Base-by-base conservation (phyloP, 2,797 vertebrate genomes). In the Cryptoprocta ferox region DNA sequence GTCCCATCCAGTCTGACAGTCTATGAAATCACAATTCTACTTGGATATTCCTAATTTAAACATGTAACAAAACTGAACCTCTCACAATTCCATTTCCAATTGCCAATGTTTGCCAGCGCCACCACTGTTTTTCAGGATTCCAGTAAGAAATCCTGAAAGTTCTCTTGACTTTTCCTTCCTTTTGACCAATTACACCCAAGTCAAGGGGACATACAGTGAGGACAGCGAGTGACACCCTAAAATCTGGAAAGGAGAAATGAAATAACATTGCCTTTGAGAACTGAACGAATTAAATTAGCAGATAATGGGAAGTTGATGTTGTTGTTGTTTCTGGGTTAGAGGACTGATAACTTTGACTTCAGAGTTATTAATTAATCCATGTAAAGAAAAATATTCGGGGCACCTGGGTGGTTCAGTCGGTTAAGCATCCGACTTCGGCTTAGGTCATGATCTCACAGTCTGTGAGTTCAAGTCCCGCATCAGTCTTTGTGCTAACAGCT, bases 1-100 rank as follows among this genome's bases (percentile, higher is more conserved):
- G n/a, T 73, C 32, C 35, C 19, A 68, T 84, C 13, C 18, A 87
- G 42, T 35, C 10, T 80, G 56, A 83, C 30, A 93, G 48, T 73
- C 70, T 73, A 53, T 66, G 63, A 95, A 94, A 93, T 88, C 50
- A 39, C 61, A 91, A 24, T 71, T 96, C 7, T 82, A 35, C n/a
- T 81, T 78, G 14, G 30, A 94, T 81, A 50, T 86, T 71, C 63
- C 18, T 35, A 45, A 37, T 37, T 45, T 94, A 76, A 90, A 71
- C 39, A 92, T 84, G 21, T 37, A 93, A 91, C 28, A 92, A 79
- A 75, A 83, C 15, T 12, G 32, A 94, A 76, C 35, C 24, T 97
- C 26, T 92, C 35, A 26, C 13, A 84, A 28, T 30, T 68, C 32
- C n/a, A 37, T 24, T 79, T 15, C 37, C 82, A 61, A 8, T 15